A percentile compares a stretch with the other conserved stretches of the same genome.
Evolutionary conservation across 1,140 invertebrate genomes (phyloP).

Genomic region (Eurosta solidaginis): DNA sequence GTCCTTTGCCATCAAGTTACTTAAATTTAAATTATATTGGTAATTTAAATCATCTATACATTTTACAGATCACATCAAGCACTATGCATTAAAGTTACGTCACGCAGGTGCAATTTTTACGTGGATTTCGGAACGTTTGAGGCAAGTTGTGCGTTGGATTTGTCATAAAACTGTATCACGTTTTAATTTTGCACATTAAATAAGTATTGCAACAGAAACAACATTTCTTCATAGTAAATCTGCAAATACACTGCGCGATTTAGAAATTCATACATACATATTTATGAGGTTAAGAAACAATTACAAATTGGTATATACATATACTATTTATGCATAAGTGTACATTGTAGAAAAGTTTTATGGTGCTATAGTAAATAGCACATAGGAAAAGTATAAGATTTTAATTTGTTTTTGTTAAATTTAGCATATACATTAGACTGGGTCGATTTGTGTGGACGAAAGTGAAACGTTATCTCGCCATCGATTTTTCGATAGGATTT

Average conservation of each 20-base stretch:
- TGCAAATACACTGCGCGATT: not conserved
- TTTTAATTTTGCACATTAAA: constrained; percentile 58
- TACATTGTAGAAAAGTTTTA: too few relatives aligned
- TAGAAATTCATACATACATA: too few relatives aligned
- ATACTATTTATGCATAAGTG: too few relatives aligned
- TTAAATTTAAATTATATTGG: too few relatives aligned
- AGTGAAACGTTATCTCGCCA: too few relatives aligned
- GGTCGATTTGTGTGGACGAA: too few relatives aligned
- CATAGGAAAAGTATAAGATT: not conserved
- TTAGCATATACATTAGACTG: too few relatives aligned
- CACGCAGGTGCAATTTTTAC: constrained; percentile 61
- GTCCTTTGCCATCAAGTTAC: too few relatives aligned
- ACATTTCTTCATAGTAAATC: not conserved
- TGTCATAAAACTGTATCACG: constrained; percentile 57
- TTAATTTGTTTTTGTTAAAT: too few relatives aligned
- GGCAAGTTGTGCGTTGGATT: constrained; percentile 55
- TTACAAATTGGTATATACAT: constrained; percentile 6
- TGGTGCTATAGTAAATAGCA: constrained; percentile 3
- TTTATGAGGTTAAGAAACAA: not conserved
- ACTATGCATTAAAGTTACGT: constrained; percentile 61
- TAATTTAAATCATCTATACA: too few relatives aligned
- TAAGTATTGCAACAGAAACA: too few relatives aligned
- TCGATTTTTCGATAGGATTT: too few relatives aligned
- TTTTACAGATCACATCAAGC: constrained; percentile 63
- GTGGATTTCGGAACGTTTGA: constrained; percentile 56